Conservation (phyloP, 1,140 invertebrate species). For the Drosophila chauvacae region DNA sequence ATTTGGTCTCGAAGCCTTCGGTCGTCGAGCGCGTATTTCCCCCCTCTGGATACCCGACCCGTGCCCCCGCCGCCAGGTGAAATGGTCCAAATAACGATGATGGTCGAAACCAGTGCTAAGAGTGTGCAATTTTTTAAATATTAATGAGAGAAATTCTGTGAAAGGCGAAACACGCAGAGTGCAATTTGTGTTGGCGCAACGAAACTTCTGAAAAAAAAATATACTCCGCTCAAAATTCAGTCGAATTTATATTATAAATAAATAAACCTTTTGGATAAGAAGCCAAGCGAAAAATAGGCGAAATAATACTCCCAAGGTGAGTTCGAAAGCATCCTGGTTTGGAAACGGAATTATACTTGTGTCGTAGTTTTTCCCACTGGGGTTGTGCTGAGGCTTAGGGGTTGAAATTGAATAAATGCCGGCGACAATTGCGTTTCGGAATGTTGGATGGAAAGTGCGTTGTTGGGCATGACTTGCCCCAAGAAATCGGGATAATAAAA, state of each 20-base stretch:
- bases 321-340: constrained; percentile 25
- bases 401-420: constrained; percentile 25
- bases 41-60: constrained; percentile 2
- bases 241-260: not conserved
- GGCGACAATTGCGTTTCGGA: constrained; percentile 14
- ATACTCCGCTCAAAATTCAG: too few species aligned
- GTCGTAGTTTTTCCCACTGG: constrained; percentile 17
- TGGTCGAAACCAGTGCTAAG: constrained; percentile 41
- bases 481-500: not conserved
- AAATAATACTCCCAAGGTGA: constrained; percentile 11
- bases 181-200: constrained; percentile 15
- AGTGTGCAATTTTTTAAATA: constrained; percentile 36
- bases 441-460: constrained; percentile 36
- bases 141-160: constrained; percentile 42
- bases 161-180: constrained; percentile 19
- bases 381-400: not conserved
- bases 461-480: not conserved
- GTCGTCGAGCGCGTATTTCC: constrained; percentile 26
- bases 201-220: constrained; percentile 1
- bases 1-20: constrained; percentile 64
- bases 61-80: constrained; percentile 15
- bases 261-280: constrained; percentile 25
- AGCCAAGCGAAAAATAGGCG: not conserved
- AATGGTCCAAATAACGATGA: constrained; percentile 17
- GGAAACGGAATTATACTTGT: not conserved